These are phyloP conservation scores for Chitala chitala DNA, from an alignment of 2,113 vertebrate genomes.

Conservation along the genomic window DNA sequence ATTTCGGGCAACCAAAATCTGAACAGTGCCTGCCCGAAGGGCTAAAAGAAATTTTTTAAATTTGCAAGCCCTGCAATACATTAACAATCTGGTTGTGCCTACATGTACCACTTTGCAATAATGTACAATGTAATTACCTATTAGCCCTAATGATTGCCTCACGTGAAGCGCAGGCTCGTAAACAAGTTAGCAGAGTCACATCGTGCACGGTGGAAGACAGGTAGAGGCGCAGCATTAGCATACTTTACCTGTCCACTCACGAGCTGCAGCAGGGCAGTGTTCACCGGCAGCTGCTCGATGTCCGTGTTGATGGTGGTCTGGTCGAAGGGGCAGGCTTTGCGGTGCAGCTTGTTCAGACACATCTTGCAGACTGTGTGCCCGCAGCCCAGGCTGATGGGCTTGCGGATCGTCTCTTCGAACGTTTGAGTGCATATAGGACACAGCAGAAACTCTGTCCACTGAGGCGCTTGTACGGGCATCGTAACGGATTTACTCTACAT, in stretches of 20 bases:
- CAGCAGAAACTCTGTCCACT: conserved; percentile 98
- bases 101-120: no score
- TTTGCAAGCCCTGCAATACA: no score
- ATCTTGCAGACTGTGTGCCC: conserved; percentile 98
- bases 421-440: conserved; percentile 99
- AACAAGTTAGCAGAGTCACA: no score
- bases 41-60: no score
- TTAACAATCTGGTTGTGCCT: no score
- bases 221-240: background rate
- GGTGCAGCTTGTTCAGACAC: conserved; percentile 98
- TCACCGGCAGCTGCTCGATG: conserved; percentile 94
- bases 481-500: conserved; percentile 66
- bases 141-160: no score
- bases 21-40: no score
- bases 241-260: conserved; percentile 87
- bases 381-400: conserved; percentile 95
- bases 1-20: no score
- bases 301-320: conserved; percentile 97
- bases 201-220: no score
- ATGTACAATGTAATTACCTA: no score
- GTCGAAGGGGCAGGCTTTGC: conserved; percentile 96
- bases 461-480: conserved; percentile 99
- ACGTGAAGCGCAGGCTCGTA: no score
- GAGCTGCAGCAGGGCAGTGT: conserved; percentile 88
- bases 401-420: conserved; percentile 91